phyloP scores from a whole-genome alignment of 2,797 vertebrate genomes.

The Danio jaintianensis region DNA sequence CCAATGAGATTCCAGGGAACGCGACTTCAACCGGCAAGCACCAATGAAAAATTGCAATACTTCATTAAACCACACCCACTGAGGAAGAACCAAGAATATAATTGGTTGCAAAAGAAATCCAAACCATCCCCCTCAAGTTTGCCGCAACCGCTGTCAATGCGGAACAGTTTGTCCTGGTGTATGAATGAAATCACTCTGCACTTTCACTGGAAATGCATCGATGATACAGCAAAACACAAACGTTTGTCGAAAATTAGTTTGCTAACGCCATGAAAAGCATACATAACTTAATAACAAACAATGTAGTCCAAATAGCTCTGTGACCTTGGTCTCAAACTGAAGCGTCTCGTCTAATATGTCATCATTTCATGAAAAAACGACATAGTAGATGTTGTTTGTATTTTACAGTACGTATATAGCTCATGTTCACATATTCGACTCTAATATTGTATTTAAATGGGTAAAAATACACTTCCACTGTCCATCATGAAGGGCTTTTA shows the following conservation, averaged over 20 bases:
- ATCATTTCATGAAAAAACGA: background rate
- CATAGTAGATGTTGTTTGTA: background rate
- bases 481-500: background rate
- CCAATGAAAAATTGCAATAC: slow-evolving; percentile 65
- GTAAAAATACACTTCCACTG: background rate
- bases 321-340: background rate
- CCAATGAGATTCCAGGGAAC: slow-evolving; percentile 71
- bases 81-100: background rate
- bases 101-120: background rate
- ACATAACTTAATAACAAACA: background rate
- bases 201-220: background rate
- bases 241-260: background rate
- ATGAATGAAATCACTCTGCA: background rate
- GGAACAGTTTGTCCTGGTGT: slow-evolving; percentile 29
- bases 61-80: background rate
- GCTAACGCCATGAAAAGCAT: background rate
- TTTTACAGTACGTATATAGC: background rate
- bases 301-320: background rate
- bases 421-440: background rate
- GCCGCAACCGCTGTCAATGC: slow-evolving; percentile 33
- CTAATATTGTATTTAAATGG: background rate
- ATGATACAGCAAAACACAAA: background rate
- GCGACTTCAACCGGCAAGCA: background rate
- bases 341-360: background rate
- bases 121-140: slow-evolving; percentile 22